These are phyloP conservation scores for Epizoanthus stellaris DNA, from an alignment of 92 coral and sea anemone genomes.

Conservation along the genomic window DNA sequence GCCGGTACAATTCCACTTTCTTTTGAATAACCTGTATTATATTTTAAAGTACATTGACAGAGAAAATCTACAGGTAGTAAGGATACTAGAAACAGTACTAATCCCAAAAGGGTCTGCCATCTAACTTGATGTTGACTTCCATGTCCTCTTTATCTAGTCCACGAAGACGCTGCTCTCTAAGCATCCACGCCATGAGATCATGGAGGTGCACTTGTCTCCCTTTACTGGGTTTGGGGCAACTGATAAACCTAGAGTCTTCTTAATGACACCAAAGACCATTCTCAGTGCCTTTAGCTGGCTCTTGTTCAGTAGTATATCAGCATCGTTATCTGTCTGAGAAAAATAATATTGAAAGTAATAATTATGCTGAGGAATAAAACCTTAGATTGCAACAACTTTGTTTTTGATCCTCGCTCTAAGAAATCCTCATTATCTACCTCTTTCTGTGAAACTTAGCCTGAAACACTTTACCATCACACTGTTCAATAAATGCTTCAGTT, in stretches of 20 bases:
- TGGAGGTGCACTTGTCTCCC: constrained; percentile 12
- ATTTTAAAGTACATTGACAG: no score
- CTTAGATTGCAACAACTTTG: no score
- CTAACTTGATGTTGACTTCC: background rate
- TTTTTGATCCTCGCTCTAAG: no score
- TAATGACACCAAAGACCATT: background rate
- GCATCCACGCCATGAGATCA: background rate
- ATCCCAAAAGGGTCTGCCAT: background rate
- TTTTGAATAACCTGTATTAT: no score
- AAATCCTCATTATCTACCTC: no score
- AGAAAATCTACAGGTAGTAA: constrained; percentile 40
- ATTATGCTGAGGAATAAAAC: no score
- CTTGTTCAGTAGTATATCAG: constrained; percentile 1
- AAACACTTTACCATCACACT: no score
- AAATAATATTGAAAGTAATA: background rate
- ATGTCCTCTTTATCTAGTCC: background rate
- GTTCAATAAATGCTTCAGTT: no score
- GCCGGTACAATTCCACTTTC: constrained; percentile 20
- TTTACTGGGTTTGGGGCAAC: constrained; percentile 8
- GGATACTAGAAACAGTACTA: background rate
- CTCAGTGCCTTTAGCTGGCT: constrained; percentile 9
- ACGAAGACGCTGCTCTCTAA: constrained; percentile 1
- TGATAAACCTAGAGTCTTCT: constrained; percentile 5
- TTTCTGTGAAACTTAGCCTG: no score
- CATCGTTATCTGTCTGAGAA: background rate